A percentile compares a stretch with the other conserved stretches of the same genome.
phyloP scores from a whole-genome alignment of 2,797 vertebrate species.

The Pristis pectinata region DNA sequence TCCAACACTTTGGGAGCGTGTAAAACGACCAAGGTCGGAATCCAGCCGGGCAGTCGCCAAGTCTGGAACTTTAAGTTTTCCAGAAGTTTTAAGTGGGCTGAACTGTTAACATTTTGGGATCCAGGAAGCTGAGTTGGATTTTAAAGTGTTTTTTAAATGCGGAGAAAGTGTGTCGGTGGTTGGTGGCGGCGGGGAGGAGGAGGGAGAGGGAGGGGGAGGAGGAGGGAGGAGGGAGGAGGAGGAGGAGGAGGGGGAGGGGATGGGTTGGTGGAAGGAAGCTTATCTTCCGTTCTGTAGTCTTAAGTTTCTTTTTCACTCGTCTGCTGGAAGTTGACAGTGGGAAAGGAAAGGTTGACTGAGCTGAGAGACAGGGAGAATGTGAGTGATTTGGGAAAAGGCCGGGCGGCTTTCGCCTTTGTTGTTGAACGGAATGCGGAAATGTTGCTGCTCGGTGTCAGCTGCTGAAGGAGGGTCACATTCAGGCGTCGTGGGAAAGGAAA shows the following conservation, averaged over 20 bases:
- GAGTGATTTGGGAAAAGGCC: conserved; percentile 45
- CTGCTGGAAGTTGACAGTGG: conserved; percentile 57
- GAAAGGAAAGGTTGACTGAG: conserved; percentile 77
- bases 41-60: conserved; percentile 5
- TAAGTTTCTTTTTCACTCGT: conserved; percentile 11
- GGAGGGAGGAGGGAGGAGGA: neutral
- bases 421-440: conserved; percentile 98
- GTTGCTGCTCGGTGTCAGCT: conserved; percentile 95
- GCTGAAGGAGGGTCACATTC: conserved; percentile 97
- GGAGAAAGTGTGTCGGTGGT: neutral
- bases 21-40: conserved; percentile 16
- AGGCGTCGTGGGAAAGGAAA: conserved; percentile 95
- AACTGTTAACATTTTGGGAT: conserved; percentile 31
- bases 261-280: neutral
- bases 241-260: neutral
- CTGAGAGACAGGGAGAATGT: conserved; percentile 78
- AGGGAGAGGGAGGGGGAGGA: neutral
- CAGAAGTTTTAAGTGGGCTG: conserved; percentile 13
- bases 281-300: conserved; percentile 8
- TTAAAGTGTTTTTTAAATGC: neutral
- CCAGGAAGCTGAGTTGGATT: neutral
- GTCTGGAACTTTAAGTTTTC: neutral
- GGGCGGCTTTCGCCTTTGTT: conserved; percentile 89
- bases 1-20: neutral
- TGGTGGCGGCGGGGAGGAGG: neutral